phyloP scores from a whole-genome alignment of 2,797 vertebrate species.

The Sebastes oblongus region DNA sequence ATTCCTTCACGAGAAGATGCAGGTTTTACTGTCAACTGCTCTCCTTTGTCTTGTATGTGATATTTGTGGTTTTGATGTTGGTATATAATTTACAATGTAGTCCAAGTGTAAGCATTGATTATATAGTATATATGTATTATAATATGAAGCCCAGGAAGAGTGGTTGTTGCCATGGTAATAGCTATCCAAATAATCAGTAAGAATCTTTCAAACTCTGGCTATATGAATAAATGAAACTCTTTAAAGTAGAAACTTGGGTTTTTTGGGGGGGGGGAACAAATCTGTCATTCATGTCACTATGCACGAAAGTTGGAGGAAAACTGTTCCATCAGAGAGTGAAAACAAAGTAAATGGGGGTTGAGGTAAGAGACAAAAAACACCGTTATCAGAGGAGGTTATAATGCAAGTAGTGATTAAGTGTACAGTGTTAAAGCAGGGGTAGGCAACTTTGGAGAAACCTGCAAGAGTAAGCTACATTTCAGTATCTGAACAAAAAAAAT shows the following conservation, averaged over 20 bases:
- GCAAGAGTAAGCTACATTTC: background rate
- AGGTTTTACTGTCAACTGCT: background rate
- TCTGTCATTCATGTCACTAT: background rate
- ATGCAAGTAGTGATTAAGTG: background rate
- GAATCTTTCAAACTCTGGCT: background rate
- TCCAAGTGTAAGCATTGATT: background rate
- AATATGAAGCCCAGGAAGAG: background rate
- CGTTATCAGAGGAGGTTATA: background rate
- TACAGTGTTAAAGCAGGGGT: background rate
- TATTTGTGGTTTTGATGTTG: background rate
- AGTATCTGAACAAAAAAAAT: background rate
- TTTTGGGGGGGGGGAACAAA: no score
- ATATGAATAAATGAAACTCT: background rate
- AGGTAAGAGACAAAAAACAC: background rate
- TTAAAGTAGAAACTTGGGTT: no score
- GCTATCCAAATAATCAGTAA: background rate
- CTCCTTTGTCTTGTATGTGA: background rate
- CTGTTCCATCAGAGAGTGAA: background rate
- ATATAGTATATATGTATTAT: background rate
- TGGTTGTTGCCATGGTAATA: background rate
- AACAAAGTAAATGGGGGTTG: background rate
- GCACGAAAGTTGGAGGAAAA: background rate
- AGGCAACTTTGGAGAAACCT: background rate
- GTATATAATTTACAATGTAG: background rate
- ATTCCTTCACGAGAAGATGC: background rate